Evolutionary conservation across 2,113 vertebrate genomes (phyloP).

Genomic region (Delphinapterus leucas): DNA sequence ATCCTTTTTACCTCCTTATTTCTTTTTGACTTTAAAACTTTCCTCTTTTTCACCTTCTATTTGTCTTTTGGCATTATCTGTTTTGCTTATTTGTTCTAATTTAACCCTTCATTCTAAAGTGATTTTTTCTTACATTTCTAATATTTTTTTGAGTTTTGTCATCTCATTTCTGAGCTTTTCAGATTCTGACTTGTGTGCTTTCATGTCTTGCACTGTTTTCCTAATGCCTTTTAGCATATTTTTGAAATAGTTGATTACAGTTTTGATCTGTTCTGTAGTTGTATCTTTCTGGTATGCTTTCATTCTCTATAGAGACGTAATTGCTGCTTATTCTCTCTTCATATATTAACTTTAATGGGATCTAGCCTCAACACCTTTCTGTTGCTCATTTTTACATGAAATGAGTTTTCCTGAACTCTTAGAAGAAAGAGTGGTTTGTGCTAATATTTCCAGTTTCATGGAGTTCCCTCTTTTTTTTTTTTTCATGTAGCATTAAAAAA

Average conservation of each 20-base stretch:
- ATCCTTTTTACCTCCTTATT: neutral
- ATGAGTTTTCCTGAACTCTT: neutral
- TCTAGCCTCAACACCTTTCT: neutral
- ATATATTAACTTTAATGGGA: neutral
- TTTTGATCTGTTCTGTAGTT: neutral
- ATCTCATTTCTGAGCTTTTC: neutral
- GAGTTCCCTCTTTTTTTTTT: neutral
- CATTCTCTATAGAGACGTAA: neutral
- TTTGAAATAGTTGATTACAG: neutral
- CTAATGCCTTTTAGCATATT: neutral
- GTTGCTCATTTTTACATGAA: neutral
- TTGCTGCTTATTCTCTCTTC: neutral
- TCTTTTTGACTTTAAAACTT: neutral
- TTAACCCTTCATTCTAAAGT: neutral
- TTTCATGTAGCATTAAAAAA: neutral
- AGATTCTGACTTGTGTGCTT: neutral
- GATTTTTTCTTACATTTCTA: neutral
- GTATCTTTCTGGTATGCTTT: neutral
- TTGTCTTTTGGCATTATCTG: neutral
- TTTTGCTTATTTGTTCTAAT: neutral
- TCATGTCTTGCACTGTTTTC: neutral
- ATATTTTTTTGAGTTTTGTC: neutral
- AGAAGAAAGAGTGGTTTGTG: neutral
- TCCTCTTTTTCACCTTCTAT: neutral
- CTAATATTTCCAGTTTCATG: neutral